phyloP scores from a whole-genome alignment of 2,888 invertebrate species.

The Alloscopus bannaensis region DNA sequence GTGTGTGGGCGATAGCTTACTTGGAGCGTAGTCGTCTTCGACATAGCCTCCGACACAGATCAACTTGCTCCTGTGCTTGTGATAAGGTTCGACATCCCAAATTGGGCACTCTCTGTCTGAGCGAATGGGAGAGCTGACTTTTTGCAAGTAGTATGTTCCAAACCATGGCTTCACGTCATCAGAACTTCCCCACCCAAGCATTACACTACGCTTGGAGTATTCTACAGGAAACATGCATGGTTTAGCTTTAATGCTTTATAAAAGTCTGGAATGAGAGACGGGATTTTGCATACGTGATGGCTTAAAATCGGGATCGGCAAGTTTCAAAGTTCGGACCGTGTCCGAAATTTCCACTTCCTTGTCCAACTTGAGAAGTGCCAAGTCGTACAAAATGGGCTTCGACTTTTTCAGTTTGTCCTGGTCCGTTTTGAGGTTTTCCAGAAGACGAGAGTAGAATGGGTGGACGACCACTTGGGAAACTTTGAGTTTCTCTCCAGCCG shows the following conservation, averaged over 20 bases:
- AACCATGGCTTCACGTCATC: slow-evolving; percentile 51
- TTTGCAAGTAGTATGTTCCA: slow-evolving; percentile 45
- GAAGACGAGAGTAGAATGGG: slow-evolving; percentile 34
- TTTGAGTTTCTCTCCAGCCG: slow-evolving; percentile 39
- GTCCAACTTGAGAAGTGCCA: slow-evolving; percentile 32
- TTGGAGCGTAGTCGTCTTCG: slow-evolving; percentile 52
- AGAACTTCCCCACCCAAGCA: slow-evolving; percentile 51
- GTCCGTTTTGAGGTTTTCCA: slow-evolving; percentile 41
- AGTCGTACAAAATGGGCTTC: slow-evolving; percentile 46
- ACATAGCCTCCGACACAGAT: slow-evolving; percentile 53
- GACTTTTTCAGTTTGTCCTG: slow-evolving; percentile 25
- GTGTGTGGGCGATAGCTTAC: slow-evolving; percentile 10
- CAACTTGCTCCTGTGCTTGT: slow-evolving; percentile 42
- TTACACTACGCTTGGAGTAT: slow-evolving; percentile 36
- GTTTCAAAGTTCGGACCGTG: slow-evolving; percentile 31
- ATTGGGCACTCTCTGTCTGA: slow-evolving; percentile 51
- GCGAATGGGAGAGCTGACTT: slow-evolving; percentile 39
- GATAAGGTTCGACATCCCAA: slow-evolving; percentile 51
- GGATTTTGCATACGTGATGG: slow-evolving; percentile 30
- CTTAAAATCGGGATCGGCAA: slow-evolving; percentile 36
- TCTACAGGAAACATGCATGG: neutral
- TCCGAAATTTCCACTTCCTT: slow-evolving; percentile 37
- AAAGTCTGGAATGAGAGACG: too few species aligned
- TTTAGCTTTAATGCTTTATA: too few species aligned
- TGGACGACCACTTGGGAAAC: slow-evolving; percentile 28